Evolutionary conservation across 1,140 invertebrate genomes (phyloP), one percentile per base, ranked within the genome.

Genomic region (Brachionus asplanchnoidis): DNA sequence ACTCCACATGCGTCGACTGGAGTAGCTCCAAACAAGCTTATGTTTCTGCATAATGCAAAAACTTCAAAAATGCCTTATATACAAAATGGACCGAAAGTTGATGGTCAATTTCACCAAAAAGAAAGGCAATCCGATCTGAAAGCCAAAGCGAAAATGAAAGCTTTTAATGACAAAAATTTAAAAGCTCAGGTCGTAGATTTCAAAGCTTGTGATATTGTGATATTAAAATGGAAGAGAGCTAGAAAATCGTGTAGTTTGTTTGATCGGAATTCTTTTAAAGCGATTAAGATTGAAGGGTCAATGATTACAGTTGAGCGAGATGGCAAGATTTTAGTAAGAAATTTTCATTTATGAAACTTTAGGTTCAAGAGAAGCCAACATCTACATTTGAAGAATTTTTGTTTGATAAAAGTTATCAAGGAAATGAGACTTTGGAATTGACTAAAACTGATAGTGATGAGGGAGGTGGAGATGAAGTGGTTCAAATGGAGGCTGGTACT

Each of bases 81-180:
- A 68, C 28, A 32, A 36, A 32, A 26, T 32, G 28, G 28, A 68
- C 28, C 28, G 23, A 68, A 68, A 68, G 65, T 68, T 68, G 65
- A 68, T 12, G 28, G 28, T 68, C 65, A 68, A 68, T 26, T 68
- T 32, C 65, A 68, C 28, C 23, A 32, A 68, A 26, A 68, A 68
- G 65, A 26, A 32, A 68, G 14, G 28, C 65, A 32, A 68, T 12
- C 9, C 28, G 65, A 68, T 68, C 23, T 36, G 23, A 68, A 68
- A 68, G 65, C 65, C 23, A 68, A 68, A 68, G 65, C 65, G 23
- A 68, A 68, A 28, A 68, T 68, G 65, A 68, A 68, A 68, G 28
- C 65, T 12, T 68, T 68, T 68, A 68, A 68, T 68, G 65, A 68
- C 65, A 68, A 36, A 68, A 68, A 68, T 68, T 68, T 68, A 36